Percentiles rank a stretch among this genome's conserved stretches.
Conservation (phyloP, 2,113 vertebrate genomes). For the Dissostichus mawsoni region DNA sequence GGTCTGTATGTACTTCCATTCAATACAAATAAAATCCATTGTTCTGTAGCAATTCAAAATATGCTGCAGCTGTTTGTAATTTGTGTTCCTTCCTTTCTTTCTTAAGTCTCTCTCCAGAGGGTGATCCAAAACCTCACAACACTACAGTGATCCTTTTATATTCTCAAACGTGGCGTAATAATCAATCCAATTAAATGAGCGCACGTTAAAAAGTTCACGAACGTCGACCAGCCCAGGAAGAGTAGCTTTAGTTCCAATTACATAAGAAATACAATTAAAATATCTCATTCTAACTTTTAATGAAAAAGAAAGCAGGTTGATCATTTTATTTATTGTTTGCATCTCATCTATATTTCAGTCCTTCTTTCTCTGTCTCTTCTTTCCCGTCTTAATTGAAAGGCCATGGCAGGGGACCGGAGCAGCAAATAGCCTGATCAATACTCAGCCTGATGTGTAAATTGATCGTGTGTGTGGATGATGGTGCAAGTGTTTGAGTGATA, state of each 20-base stretch:
- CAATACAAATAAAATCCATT: neutral
- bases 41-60: neutral
- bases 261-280: neutral
- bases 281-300: conserved; percentile 3
- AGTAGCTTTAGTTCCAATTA: neutral
- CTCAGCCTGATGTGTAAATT: conserved; percentile 76
- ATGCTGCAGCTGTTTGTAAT: neutral
- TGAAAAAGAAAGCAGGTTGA: conserved; percentile 23
- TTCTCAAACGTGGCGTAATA: conserved; percentile 2
- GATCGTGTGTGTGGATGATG: conserved; percentile 64
- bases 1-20: neutral
- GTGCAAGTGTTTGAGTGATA: conserved; percentile 56
- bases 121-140: neutral
- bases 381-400: conserved; percentile 76
- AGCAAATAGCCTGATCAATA: conserved; percentile 81
- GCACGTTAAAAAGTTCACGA: neutral
- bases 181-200: conserved; percentile 8
- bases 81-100: too few species aligned
- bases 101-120: neutral
- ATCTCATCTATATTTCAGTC: conserved; percentile 60
- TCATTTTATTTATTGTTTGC: conserved; percentile 36
- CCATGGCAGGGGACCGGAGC: conserved; percentile 74
- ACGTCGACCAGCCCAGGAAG: neutral
- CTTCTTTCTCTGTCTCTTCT: conserved; percentile 48
- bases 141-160: neutral